phyloP scores from a whole-genome alignment of 2,888 invertebrate genomes.

The Acleris sparsana region DNA sequence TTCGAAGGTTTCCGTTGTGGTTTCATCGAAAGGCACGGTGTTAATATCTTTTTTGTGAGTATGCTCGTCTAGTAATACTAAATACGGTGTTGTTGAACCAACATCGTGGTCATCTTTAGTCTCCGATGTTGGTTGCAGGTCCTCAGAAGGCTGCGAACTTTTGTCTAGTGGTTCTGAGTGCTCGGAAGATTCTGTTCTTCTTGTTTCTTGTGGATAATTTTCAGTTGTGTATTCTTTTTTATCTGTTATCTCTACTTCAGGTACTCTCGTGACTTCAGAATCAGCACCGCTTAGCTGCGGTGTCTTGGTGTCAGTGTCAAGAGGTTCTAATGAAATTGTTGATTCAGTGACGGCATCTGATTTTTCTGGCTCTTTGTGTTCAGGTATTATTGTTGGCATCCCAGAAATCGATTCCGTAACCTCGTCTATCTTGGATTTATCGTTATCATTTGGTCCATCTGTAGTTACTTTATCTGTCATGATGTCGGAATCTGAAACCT shows the following conservation, averaged over 20 bases:
- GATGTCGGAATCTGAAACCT: background rate
- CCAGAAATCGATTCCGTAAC: slow-evolving; percentile 21
- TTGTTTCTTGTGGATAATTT: slow-evolving; percentile 35
- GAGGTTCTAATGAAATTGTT: slow-evolving; percentile 26
- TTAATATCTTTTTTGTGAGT: slow-evolving; percentile 34
- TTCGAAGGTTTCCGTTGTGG: slow-evolving; percentile 16
- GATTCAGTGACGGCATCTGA: slow-evolving; percentile 19
- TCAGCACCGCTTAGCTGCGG: slow-evolving; percentile 38
- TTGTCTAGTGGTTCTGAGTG: slow-evolving; percentile 18
- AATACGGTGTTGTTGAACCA: slow-evolving; percentile 30
- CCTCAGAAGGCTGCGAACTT: slow-evolving; percentile 15
- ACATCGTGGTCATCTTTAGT: slow-evolving; percentile 3
- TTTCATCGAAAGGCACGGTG: slow-evolving; percentile 19
- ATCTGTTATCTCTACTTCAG: slow-evolving; percentile 17
- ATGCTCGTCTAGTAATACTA: slow-evolving; percentile 31
- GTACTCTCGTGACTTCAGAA: slow-evolving; percentile 15
- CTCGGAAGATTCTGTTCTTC: slow-evolving; percentile 24
- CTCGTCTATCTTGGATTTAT: slow-evolving; percentile 17
- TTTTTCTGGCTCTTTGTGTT: slow-evolving; percentile 23
- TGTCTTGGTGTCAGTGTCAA: slow-evolving; percentile 23
- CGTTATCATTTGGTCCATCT: background rate
- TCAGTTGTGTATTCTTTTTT: slow-evolving; percentile 26
- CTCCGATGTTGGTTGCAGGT: slow-evolving; percentile 10
- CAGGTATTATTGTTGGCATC: slow-evolving; percentile 1
- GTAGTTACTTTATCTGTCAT: slow-evolving; percentile 5